phyloP scores from a whole-genome alignment of 2,113 vertebrate species.

The Malurus alboscapulatus region DNA sequence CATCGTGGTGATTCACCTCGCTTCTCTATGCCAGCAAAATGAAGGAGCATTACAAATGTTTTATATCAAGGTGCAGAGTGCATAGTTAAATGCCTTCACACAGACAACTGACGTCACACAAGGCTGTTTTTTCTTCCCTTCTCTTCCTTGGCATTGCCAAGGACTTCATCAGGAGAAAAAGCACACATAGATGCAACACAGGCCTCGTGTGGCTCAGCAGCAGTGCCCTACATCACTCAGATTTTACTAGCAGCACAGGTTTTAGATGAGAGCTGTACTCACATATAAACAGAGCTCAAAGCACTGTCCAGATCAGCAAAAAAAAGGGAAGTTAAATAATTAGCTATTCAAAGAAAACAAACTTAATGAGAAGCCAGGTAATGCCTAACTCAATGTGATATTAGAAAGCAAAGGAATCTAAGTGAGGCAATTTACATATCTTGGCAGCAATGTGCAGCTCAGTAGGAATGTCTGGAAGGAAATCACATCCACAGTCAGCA shows the following conservation, averaged over 20 bases:
- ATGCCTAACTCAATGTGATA: neutral
- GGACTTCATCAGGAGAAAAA: neutral
- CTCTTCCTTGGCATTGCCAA: neutral
- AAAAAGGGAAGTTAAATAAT: constrained; percentile 24
- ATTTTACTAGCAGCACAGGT: neutral
- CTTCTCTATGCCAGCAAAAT: neutral
- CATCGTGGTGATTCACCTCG: neutral
- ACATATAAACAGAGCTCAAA: neutral
- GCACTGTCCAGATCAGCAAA: constrained; percentile 16
- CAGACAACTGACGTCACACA: neutral
- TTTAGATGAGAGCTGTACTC: neutral
- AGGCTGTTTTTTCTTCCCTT: constrained; percentile 21
- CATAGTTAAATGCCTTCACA: neutral
- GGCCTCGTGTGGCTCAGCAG: neutral
- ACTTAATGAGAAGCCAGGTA: constrained; percentile 30
- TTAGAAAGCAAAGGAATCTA: constrained; percentile 46
- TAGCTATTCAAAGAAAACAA: neutral
- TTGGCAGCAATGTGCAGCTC: constrained; percentile 39
- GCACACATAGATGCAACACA: neutral
- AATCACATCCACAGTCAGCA: constrained; percentile 43
- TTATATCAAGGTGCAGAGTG: neutral
- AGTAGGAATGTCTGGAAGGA: constrained; percentile 58
- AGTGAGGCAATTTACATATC: constrained; percentile 46
- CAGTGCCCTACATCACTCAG: neutral
- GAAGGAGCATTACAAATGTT: neutral